Conservation (phyloP, 2,888 invertebrate species). For the Dynastes maya region DNA sequence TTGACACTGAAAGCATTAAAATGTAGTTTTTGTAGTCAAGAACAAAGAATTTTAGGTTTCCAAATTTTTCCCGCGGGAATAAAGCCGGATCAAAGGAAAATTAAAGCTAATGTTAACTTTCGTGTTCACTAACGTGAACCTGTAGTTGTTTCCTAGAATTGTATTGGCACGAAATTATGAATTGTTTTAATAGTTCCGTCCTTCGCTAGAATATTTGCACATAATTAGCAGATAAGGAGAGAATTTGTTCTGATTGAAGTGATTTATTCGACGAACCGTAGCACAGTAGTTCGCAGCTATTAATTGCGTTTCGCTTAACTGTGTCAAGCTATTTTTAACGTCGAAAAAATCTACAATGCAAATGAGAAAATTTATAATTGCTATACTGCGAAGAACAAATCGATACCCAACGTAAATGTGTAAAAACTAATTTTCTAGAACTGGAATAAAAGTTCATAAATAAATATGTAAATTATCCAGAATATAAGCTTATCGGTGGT, state of each 20-base stretch:
- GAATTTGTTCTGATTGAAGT: constrained; percentile 8
- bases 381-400: constrained; percentile 34
- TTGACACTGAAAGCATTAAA: too few relatives aligned
- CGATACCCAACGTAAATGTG: constrained; percentile 40
- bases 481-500: constrained; percentile 67
- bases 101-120: too few relatives aligned
- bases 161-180: background rate
- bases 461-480: constrained; percentile 65
- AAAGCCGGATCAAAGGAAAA: too few relatives aligned
- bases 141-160: background rate
- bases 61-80: too few relatives aligned
- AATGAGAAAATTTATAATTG: constrained; percentile 46
- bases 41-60: too few relatives aligned
- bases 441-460: constrained; percentile 53
- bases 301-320: constrained; percentile 32
- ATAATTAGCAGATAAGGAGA: constrained; percentile 2
- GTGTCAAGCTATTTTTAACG: constrained; percentile 45
- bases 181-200: constrained; percentile 18
- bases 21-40: too few relatives aligned
- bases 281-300: constrained; percentile 14
- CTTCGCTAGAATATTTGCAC: background rate
- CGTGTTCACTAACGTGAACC: background rate
- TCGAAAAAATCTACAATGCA: constrained; percentile 37
- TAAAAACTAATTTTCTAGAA: constrained; percentile 45
- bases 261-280: constrained; percentile 19